Evolutionary conservation across 2,113 vertebrate genomes (phyloP).

Genomic region (Sander lucioperca): DNA sequence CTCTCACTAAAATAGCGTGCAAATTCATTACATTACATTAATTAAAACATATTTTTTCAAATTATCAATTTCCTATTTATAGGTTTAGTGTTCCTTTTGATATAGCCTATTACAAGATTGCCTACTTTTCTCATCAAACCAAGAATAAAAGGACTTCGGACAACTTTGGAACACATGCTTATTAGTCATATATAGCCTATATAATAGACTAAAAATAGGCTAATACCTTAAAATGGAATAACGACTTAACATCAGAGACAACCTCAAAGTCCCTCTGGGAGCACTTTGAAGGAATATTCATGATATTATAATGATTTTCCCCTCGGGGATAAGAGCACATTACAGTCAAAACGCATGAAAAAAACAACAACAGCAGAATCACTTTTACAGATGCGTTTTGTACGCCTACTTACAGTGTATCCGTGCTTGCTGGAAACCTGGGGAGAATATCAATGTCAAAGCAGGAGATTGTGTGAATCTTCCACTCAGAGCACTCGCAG

Average conservation of each 20-base stretch:
- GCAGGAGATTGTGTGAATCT: conserved; percentile 89
- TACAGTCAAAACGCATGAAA: conserved; percentile 50
- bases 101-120: neutral
- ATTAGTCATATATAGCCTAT: conserved; percentile 8
- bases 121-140: neutral
- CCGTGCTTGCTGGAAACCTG: conserved; percentile 87
- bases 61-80: neutral
- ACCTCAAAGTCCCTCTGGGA: conserved; percentile 44
- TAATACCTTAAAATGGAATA: conserved; percentile 45
- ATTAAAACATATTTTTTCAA: neutral
- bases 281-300: conserved; percentile 65
- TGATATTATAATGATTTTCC: conserved; percentile 69
- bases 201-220: conserved; percentile 15
- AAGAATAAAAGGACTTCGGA: conserved; percentile 17
- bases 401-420: conserved; percentile 91
- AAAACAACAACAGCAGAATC: conserved; percentile 32
- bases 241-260: conserved; percentile 56
- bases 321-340: conserved; percentile 63
- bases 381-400: conserved; percentile 63
- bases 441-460: conserved; percentile 88
- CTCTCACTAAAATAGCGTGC: neutral
- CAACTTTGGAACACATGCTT: neutral
- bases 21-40: neutral
- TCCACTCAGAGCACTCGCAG: conserved; percentile 90
- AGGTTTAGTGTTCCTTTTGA: neutral